phyloP scores from a whole-genome alignment of 2,888 invertebrate genomes.

The Metallyticus violacea region DNA sequence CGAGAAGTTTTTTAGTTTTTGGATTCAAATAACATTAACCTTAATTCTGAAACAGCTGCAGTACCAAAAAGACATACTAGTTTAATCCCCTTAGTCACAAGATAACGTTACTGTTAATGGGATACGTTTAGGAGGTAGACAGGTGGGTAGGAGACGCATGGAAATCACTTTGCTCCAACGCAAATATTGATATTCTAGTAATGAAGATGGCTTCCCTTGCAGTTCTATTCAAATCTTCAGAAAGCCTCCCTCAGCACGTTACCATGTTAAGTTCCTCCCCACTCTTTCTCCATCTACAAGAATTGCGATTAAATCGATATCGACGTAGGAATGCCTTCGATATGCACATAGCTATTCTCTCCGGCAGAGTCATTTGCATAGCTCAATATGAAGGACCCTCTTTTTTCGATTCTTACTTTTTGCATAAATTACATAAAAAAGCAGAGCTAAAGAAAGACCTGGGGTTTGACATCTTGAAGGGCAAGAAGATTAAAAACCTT shows the following conservation, averaged over 20 bases:
- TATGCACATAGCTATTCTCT: too few species aligned
- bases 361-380: neutral
- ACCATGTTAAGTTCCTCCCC: neutral
- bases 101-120: too few species aligned
- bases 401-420: neutral
- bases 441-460: neutral
- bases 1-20: too few species aligned
- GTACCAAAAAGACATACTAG: too few species aligned
- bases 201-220: slow-evolving; percentile 7
- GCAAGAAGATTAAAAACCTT: neutral
- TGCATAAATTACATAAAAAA: neutral
- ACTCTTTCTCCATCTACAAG: neutral
- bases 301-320: neutral
- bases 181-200: slow-evolving; percentile 24
- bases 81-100: too few species aligned
- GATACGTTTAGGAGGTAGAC: neutral
- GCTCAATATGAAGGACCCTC: neutral
- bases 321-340: neutral
- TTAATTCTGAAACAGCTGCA: too few species aligned
- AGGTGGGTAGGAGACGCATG: neutral
- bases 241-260: neutral
- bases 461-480: neutral
- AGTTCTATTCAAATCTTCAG: neutral
- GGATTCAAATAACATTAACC: too few species aligned
- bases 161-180: slow-evolving; percentile 1